Conservation (phyloP, 2,797 vertebrate species). For the Monodelphis domestica region DNA sequence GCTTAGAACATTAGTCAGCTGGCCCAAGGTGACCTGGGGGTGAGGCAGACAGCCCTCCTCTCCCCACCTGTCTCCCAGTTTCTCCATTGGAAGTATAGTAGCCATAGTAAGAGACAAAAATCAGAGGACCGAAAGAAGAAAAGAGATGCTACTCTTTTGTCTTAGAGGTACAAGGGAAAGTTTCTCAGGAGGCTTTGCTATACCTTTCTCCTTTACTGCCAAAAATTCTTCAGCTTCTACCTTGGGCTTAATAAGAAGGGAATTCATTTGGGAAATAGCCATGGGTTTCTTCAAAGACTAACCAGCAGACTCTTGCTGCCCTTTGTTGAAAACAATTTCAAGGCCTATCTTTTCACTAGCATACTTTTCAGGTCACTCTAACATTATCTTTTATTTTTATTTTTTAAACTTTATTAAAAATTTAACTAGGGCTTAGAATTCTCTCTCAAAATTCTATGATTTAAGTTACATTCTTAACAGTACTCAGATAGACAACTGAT, state of each 20-base stretch:
- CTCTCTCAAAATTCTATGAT: slow-evolving; percentile 7
- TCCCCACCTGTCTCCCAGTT: no score
- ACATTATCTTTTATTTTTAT: slow-evolving; percentile 1
- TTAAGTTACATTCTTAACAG: slow-evolving; percentile 36
- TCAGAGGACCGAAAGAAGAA: background rate
- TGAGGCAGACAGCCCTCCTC: background rate
- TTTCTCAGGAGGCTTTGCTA: background rate
- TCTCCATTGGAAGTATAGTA: background rate
- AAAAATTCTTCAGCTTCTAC: background rate
- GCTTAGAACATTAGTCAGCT: no score
- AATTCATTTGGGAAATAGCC: background rate
- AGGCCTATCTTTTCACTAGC: background rate
- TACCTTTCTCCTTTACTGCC: no score
- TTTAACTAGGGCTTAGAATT: slow-evolving; percentile 39
- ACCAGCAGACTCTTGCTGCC: fast-evolving
- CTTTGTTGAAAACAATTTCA: background rate
- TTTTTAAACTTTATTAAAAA: slow-evolving; percentile 72
- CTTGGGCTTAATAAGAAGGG: background rate
- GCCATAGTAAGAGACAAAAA: background rate
- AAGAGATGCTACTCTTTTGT: background rate
- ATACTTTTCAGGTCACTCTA: slow-evolving; percentile 29
- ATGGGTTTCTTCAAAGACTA: background rate
- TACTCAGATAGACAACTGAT: slow-evolving; percentile 49
- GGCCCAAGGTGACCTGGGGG: background rate
- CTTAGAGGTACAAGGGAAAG: background rate